Conservation (phyloP, 1,140 invertebrate genomes). For the Camponotus vicinus region DNA sequence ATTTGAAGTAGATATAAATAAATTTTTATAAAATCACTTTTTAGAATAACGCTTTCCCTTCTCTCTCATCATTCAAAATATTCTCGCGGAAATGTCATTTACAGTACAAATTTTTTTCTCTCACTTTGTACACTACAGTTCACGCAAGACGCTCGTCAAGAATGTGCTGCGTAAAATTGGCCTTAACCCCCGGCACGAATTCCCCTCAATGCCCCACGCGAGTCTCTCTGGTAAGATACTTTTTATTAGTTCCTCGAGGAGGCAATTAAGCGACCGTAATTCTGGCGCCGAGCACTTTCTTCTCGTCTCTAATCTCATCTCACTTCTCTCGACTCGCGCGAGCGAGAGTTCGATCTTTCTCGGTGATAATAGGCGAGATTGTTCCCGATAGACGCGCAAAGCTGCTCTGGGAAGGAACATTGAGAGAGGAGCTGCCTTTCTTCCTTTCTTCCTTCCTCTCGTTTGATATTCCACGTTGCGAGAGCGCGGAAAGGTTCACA, state of each 20-base stretch:
- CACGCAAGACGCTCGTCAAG: constrained; percentile 12
- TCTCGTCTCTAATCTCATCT: constrained; percentile 30
- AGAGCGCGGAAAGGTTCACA: constrained; percentile 44
- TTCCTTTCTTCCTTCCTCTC: constrained; percentile 12
- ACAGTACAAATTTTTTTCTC: background rate
- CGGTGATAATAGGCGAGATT: constrained; percentile 51
- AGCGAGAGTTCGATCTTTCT: constrained; percentile 28
- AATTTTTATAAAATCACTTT: background rate
- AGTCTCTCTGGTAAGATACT: constrained; percentile 59
- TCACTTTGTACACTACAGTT: background rate
- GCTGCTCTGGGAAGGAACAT: constrained; percentile 8
- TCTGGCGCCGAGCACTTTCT: constrained; percentile 63
- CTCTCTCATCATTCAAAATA: background rate
- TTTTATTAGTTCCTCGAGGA: constrained; percentile 80
- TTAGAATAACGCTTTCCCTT: too few relatives aligned
- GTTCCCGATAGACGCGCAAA: constrained; percentile 48
- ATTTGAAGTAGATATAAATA: background rate
- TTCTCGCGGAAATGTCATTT: background rate
- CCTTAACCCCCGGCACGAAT: constrained; percentile 11
- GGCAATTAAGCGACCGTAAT: constrained; percentile 76
- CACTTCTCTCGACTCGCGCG: background rate
- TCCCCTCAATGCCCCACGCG: constrained; percentile 7
- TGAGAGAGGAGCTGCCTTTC: background rate
- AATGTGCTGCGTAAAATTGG: constrained; percentile 35
- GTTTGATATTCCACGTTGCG: constrained; percentile 40